Evolutionary conservation across 2,113 vertebrate genomes (phyloP).

Genomic region (Rattus rattus): DNA sequence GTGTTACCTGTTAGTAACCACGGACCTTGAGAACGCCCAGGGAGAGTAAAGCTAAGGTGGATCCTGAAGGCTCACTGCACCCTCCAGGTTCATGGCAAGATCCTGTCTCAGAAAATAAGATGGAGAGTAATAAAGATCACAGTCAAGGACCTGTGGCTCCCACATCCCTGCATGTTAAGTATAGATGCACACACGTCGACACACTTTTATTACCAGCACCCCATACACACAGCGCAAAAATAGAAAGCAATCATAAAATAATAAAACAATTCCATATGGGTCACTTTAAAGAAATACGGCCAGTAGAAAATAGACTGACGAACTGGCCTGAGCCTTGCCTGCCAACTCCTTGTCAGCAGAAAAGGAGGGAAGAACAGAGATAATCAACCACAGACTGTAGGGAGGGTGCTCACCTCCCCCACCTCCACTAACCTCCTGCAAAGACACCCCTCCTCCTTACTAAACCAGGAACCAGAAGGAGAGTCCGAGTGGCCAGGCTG

Average conservation of each 20-base stretch:
- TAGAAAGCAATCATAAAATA: not conserved
- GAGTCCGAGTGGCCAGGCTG: not conserved
- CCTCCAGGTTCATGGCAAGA: not conserved
- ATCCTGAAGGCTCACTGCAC: not conserved
- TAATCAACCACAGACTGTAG: no score
- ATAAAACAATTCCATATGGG: not conserved
- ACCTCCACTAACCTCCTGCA: not conserved
- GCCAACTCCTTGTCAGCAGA: not conserved
- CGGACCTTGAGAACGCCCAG: no score
- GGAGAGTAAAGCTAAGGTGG: no score
- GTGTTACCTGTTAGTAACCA: not conserved
- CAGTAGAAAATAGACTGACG: not conserved
- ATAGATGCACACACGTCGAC: not conserved
- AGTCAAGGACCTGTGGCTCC: not conserved
- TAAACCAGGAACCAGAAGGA: not conserved
- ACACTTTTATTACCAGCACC: not conserved
- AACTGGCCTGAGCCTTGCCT: not conserved
- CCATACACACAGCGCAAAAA: not conserved
- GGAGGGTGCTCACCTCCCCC: not conserved
- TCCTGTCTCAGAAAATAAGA: not conserved
- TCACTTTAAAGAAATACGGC: not conserved
- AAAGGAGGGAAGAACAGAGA: not conserved
- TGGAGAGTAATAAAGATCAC: not conserved
- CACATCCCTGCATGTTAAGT: not conserved
- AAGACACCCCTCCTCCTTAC: not conserved